Base-by-base conservation (phyloP, 2,888 invertebrate genomes). In the Lithophane leautieri region DNA sequence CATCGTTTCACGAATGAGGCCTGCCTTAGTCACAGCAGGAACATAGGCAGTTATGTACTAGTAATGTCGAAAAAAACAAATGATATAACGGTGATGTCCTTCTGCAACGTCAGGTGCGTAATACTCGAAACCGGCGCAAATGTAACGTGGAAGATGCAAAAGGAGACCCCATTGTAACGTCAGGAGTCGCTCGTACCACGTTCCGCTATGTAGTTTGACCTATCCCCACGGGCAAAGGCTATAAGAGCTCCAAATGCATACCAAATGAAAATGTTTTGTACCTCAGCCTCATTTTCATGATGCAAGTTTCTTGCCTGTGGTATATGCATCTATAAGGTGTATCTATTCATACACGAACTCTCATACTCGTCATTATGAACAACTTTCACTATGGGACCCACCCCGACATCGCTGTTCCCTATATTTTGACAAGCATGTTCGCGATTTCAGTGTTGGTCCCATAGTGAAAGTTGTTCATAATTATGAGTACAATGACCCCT, bases 241-340 rank as follows among this genome's bases (percentile, higher is more conserved):
- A 8, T 40, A n/a, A n/a, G 42, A 28, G 8, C 2, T 16, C 54
- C 28, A 62, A 79, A 61, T 25, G 60, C 25, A 34, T 56, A 69
- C 28, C 11, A 47, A 42, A 63, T 79, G 40, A 50, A 40, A 56
- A 63, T 79, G 34, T 56, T 54, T 8, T 50, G 50, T 16, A 47
- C 19, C 47, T 47, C 47, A 47, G 7, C 19, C 47, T 50, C 47
- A 19, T 50, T 50, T 50, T 19, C 47, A 50, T 7, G 16, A 50
- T 2, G 47, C 47, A 50, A 50, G 19, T 50, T 50, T 50, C 16
- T 50, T 47, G 47, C 47, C 47, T 16, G 47, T 50, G 47, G 19
- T 19, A 50, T 50, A 4, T 50, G 8, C 6, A n/a, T n/a, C n/a
- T n/a, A n/a, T n/a, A n/a, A n/a, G n/a, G n/a, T n/a, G n/a, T n/a